phyloP scores from a whole-genome alignment of 2,113 vertebrate species.

The Channa maculata region DNA sequence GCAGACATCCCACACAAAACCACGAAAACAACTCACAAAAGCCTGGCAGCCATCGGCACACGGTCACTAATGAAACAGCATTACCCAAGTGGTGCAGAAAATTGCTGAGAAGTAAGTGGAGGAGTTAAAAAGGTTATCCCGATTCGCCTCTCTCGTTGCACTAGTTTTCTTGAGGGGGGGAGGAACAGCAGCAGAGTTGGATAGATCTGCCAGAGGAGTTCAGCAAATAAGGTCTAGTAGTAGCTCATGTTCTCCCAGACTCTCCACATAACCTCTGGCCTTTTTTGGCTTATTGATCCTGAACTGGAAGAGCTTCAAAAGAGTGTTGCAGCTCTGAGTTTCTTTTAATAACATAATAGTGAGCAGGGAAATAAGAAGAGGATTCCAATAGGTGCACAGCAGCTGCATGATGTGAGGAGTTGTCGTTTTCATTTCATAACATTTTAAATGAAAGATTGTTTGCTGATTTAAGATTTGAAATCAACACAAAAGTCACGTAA shows the following conservation, averaged over 20 bases:
- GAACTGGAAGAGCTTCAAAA: not conserved
- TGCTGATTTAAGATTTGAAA: too few species aligned
- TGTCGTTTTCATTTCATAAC: too few species aligned
- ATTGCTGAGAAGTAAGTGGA: slow-evolving; percentile 18
- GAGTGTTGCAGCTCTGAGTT: not conserved
- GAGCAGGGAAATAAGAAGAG: not conserved
- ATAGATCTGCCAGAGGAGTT: not conserved
- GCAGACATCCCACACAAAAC: slow-evolving; percentile 48
- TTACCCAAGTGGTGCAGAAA: slow-evolving; percentile 11
- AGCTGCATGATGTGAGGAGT: not conserved
- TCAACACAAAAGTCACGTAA: too few species aligned
- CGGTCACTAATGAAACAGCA: slow-evolving; percentile 26
- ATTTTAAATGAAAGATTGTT: too few species aligned
- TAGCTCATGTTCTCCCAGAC: not conserved
- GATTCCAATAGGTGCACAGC: too few species aligned
- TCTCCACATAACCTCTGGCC: slow-evolving; percentile 7
- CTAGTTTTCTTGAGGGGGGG: not conserved
- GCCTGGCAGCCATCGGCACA: slow-evolving; percentile 12
- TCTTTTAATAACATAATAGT: not conserved
- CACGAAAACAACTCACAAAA: slow-evolving; percentile 32
- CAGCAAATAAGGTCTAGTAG: not conserved
- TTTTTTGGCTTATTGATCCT: slow-evolving; percentile 22
- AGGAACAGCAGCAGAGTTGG: not conserved
- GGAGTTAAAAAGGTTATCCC: slow-evolving; percentile 32
- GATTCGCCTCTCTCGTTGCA: not conserved